Conservation (phyloP, 2,797 vertebrate genomes). For the Enteromius mattozi region DNA sequence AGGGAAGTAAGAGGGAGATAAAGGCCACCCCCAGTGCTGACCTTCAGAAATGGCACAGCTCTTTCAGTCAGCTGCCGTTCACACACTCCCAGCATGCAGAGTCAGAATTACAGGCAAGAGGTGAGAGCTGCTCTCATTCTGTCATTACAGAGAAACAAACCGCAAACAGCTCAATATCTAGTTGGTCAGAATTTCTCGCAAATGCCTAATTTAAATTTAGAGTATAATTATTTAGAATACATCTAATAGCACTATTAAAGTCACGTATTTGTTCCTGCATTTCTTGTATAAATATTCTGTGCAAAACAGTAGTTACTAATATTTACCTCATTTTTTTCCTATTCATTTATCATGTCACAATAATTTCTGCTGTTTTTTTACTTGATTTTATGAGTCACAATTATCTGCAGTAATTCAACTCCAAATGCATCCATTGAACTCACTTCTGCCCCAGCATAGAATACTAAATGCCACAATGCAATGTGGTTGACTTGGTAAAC, state of each 20-base stretch:
- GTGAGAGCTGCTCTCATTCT: slow-evolving; percentile 10
- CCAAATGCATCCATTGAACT: background rate
- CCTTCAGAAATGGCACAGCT: slow-evolving; percentile 63
- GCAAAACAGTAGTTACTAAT: background rate
- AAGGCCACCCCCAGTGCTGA: slow-evolving; percentile 61
- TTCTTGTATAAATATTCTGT: background rate
- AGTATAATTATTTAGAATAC: background rate
- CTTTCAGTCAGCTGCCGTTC: slow-evolving; percentile 28
- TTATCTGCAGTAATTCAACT: background rate
- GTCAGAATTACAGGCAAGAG: slow-evolving; percentile 14
- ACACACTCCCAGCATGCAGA: slow-evolving; percentile 31
- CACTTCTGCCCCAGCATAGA: background rate
- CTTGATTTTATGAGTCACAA: background rate
- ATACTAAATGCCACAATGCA: background rate
- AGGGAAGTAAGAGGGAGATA: slow-evolving; percentile 62
- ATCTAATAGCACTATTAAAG: background rate
- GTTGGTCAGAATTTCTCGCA: background rate
- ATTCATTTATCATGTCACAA: background rate
- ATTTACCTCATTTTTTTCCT: background rate
- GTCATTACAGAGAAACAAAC: slow-evolving; percentile 8
- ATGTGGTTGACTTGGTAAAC: background rate
- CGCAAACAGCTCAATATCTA: background rate
- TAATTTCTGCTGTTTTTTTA: background rate
- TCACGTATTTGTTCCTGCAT: background rate
- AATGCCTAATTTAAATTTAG: background rate